Base-by-base conservation (phyloP, 2,888 invertebrate species). In the Ormyrus labotus region DNA sequence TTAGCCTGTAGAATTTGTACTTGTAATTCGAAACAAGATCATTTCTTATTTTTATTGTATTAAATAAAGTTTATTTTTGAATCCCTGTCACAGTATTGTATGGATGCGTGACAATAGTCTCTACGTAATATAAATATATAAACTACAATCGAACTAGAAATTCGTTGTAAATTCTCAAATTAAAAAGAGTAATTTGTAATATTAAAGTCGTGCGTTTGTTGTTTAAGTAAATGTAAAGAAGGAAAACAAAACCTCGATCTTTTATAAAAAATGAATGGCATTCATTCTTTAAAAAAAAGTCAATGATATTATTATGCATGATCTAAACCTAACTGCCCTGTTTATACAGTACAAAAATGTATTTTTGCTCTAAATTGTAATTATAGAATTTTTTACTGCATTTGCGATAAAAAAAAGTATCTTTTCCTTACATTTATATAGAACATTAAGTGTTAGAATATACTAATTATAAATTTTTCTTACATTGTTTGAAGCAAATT, bases 1-100 rank as follows among this genome's bases (percentile, higher is more conserved):
- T 84, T 89, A 89, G 89, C 84, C 79, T 83, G 85, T 89, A 89
- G 87, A 85, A 85, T 88, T 88, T 88, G 85, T 87, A 89, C 87
- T 87, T 88, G 88, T 89, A 89, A 89, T 86, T 87, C 86, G 83
- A 87, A 87, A 86, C 85, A 85, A 88, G 84, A 87, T 84, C 86
- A 87, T 89, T 89, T 89, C 86, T 88, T 88, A 88, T 87, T 88
- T 89, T 88, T 88, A 89, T 86, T 84, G 72, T 82, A 78, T 79
- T 80, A 85, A 88, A 89, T 89, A 88, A 89, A 85, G 87, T 88
- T 89, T 80, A 77, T 80, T 72, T 72, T 79, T 75, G 48, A 78
- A 75, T 61, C 13, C 63, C 72, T 80, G 64, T 72, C 72, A 67
- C 57, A 75, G 34, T 82, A 51, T 73, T 80, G 69, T 79, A 78